Conservation (phyloP, 2,113 vertebrate genomes). For the Pristiophorus japonicus region DNA sequence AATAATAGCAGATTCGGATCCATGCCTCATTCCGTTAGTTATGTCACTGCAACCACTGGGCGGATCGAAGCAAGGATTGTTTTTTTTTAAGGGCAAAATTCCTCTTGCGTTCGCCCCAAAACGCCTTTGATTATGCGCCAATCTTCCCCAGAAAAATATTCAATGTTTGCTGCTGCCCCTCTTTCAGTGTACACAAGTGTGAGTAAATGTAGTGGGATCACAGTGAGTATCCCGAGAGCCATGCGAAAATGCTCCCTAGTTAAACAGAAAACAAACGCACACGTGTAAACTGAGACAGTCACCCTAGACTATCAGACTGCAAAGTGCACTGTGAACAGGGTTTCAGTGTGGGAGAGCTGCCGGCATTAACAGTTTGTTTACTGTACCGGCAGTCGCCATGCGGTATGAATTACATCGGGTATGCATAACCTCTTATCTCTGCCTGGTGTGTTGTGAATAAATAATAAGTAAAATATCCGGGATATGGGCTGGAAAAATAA, state of each 20-base stretch:
- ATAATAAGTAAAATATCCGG: neutral
- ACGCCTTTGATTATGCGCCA: neutral
- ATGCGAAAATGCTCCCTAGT: neutral
- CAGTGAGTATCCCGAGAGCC: neutral
- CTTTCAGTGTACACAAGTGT: neutral
- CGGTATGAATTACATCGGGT: neutral
- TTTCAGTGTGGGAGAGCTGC: neutral
- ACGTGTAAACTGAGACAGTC: neutral
- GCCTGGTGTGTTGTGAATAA: too few relatives aligned
- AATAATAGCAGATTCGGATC: slow-evolving; percentile 44
- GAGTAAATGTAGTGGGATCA: neutral
- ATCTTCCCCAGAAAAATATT: neutral
- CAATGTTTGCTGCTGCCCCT: neutral
- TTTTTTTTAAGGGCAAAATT: neutral
- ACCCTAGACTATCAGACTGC: neutral
- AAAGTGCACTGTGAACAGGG: neutral
- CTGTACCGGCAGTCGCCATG: neutral
- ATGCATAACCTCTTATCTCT: neutral
- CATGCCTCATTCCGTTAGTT: slow-evolving; percentile 43
- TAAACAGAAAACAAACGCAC: neutral
- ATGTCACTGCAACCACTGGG: slow-evolving; percentile 43
- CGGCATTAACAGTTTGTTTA: neutral
- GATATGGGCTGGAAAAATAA: neutral
- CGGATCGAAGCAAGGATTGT: neutral
- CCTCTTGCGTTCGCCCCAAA: neutral